These are phyloP conservation scores for Trematomus bernacchii DNA, from an alignment of 2,797 vertebrate genomes.

Conservation along the genomic window DNA sequence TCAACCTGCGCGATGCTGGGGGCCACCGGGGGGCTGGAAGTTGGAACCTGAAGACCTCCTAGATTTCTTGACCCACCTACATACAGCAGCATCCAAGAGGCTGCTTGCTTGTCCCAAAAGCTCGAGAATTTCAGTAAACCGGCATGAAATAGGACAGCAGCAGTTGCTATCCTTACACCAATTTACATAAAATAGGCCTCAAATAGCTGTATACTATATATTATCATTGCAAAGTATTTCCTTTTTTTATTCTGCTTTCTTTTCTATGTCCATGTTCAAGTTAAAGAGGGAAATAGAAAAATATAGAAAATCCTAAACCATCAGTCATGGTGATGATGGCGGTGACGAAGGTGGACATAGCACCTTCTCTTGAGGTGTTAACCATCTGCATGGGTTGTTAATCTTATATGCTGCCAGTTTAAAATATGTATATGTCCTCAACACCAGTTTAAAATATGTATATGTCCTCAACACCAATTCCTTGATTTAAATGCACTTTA, in stretches of 20 bases:
- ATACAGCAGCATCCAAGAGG: background rate
- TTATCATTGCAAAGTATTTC: too few species aligned
- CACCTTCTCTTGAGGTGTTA: constrained; percentile 72
- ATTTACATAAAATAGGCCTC: background rate
- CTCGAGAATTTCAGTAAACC: background rate
- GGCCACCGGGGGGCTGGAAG: constrained; percentile 27
- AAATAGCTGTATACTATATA: too few species aligned
- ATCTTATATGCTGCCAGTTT: constrained; percentile 79
- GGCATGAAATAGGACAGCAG: background rate
- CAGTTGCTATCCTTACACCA: background rate
- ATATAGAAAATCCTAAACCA: constrained; percentile 75
- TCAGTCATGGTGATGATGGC: constrained; percentile 85
- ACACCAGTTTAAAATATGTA: constrained; percentile 80
- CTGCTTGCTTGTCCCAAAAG: background rate
- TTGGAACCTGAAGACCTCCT: constrained; percentile 34
- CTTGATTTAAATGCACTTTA: constrained; percentile 56
- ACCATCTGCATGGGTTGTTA: constrained; percentile 70
- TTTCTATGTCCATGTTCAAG: background rate
- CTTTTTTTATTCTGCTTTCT: background rate
- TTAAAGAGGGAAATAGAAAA: background rate
- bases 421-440: constrained; percentile 83
- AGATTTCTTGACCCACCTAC: background rate
- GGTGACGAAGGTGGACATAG: constrained; percentile 60
- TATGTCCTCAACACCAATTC: constrained; percentile 84
- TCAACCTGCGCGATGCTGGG: background rate